Conservation (phyloP, 2,113 vertebrate species). For the Guaruba guarouba region DNA sequence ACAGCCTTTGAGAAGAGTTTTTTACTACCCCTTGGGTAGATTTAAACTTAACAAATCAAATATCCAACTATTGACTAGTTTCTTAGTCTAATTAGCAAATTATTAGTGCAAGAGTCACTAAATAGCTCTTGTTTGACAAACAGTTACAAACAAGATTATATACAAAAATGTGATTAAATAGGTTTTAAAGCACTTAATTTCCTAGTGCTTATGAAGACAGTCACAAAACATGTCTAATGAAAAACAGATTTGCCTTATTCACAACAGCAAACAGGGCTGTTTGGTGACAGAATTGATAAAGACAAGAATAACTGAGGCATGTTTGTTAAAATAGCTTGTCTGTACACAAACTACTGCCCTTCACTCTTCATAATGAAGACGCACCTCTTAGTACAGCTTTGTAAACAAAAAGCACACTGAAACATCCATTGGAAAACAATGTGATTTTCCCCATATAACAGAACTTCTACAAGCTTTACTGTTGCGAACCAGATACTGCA, state of each 20-base stretch:
- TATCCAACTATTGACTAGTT: neutral
- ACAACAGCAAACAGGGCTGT: neutral
- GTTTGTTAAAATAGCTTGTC: neutral
- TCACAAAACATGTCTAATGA: neutral
- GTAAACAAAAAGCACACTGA: neutral
- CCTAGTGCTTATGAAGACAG: neutral
- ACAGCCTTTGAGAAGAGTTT: neutral
- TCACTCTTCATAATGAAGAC: neutral
- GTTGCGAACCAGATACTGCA: rapidly evolving
- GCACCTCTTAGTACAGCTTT: neutral
- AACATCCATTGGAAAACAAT: neutral
- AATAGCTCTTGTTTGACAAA: neutral
- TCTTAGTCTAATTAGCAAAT: neutral
- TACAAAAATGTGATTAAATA: constrained; percentile 11
- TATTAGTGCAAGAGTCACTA: neutral
- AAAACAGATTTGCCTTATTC: neutral
- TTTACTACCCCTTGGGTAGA: neutral
- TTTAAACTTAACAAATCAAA: neutral
- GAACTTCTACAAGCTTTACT: neutral
- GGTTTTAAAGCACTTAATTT: neutral
- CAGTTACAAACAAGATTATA: neutral
- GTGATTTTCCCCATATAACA: neutral
- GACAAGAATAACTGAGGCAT: neutral
- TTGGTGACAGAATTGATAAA: neutral
- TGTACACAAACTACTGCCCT: neutral